phyloP scores from a whole-genome alignment of 2,797 vertebrate species.

The Sebastes itinus region DNA sequence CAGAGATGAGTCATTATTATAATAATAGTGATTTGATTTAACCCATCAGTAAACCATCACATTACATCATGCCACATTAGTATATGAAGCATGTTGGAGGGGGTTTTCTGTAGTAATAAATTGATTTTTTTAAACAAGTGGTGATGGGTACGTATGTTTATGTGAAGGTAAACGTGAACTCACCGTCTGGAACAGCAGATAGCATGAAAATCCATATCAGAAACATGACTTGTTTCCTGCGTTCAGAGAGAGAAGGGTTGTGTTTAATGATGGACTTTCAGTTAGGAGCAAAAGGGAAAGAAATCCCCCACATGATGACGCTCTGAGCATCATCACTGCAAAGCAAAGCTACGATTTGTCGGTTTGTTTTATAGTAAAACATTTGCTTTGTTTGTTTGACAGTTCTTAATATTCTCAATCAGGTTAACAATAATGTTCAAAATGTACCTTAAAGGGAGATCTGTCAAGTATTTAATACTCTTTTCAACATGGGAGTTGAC shows the following conservation, averaged over 20 bases:
- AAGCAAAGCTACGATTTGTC: not conserved
- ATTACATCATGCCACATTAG: not conserved
- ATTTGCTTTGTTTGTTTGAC: not conserved
- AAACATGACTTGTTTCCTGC: constrained; percentile 56
- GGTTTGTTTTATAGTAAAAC: not conserved
- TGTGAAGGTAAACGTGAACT: constrained; percentile 4
- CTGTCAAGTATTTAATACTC: too few relatives aligned
- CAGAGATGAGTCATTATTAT: not conserved
- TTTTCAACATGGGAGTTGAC: too few relatives aligned
- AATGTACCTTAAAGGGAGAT: too few relatives aligned
- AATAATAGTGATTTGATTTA: not conserved
- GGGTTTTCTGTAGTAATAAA: too few relatives aligned
- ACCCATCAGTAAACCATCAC: not conserved
- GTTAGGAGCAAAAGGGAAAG: not conserved
- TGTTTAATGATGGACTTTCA: not conserved
- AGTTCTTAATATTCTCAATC: too few relatives aligned
- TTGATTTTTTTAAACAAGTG: not conserved
- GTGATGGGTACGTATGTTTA: not conserved
- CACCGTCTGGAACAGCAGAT: constrained; percentile 43
- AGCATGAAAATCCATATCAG: constrained; percentile 46
- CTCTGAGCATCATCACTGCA: not conserved
- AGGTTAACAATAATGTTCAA: too few relatives aligned
- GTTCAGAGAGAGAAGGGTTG: not conserved
- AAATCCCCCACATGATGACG: not conserved
- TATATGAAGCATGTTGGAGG: too few relatives aligned